phyloP scores from a whole-genome alignment of 2,797 vertebrate genomes.

The Xiphorhynchus erythropygius region DNA sequence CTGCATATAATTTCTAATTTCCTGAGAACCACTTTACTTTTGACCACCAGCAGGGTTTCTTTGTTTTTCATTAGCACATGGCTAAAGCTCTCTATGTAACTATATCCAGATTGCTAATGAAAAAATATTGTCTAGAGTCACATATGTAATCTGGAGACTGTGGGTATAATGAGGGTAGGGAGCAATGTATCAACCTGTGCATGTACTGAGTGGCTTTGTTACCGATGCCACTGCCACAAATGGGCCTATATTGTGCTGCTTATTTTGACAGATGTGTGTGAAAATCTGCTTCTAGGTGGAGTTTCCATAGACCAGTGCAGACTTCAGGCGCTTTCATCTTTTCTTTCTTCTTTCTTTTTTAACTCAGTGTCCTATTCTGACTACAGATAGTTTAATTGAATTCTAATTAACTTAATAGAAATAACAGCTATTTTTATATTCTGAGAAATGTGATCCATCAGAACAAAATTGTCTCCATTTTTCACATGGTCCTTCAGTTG shows the following conservation, averaged over 20 bases:
- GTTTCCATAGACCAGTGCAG: neutral
- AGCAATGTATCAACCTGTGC: neutral
- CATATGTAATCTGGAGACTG: neutral
- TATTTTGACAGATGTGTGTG: neutral
- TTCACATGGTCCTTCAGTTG: neutral
- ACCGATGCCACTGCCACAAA: neutral
- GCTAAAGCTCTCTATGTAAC: conserved; percentile 33
- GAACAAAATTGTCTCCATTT: neutral
- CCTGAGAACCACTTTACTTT: conserved; percentile 31
- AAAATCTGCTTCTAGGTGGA: conserved; percentile 16
- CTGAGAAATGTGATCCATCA: neutral
- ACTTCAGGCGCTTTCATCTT: neutral
- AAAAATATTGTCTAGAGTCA: conserved; percentile 33
- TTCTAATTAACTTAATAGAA: neutral
- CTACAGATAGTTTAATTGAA: neutral
- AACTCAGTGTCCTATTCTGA: neutral
- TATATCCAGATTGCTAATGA: conserved; percentile 49
- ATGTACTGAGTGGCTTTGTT: neutral
- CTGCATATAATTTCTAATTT: conserved; percentile 41
- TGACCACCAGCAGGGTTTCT: conserved; percentile 53
- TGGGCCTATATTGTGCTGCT: neutral
- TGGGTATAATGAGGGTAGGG: neutral
- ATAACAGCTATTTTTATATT: neutral
- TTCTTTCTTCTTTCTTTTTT: neutral
- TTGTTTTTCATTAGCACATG: conserved; percentile 51